Evolutionary conservation across 2,797 vertebrate genomes (phyloP), one percentile per base, ranked within the genome.

Genomic region (Leptatherina wallacei): DNA sequence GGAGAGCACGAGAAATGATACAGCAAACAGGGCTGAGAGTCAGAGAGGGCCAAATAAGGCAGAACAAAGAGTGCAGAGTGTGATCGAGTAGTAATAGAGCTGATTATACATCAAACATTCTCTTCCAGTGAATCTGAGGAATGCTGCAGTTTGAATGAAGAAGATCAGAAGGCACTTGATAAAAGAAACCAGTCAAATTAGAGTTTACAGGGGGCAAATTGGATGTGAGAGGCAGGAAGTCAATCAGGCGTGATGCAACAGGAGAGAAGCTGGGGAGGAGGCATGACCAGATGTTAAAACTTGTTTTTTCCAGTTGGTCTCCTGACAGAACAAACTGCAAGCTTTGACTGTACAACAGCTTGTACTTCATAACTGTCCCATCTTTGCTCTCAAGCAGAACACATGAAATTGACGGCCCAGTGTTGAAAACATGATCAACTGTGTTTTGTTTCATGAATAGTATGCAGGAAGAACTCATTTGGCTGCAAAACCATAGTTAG

Each of bases 31-130:
- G 9, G 57, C 24, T 13, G 51, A 30, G 67, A 27, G 40, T n/a
- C 2, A 6, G 65, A 24, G 40, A 61, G 51, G 20, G 63, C 65
- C 69, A 67, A 82, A 65, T 69, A 80, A 63, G 36, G 35, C 29
- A 6, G 71, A 74, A 58, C 11, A 69, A 54, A 35, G 54, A 12
- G 42, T 4, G 55, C 32, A 10, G 47, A 64, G 64, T 73, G 88
- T 89, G 90, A 86, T 81, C 0, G 3, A 51, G 49, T 0, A 10
- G 59, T 85, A 88, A 89, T 88, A 81, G 8, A 47, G 62, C 59
- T 40, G 78, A 87, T 90, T 89, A 80, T 63, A 75, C 74, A 52
- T 62, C 38, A 35, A 38, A 75, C 85, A 80, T 73, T 78, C 66
- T 55, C 30, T 3, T 27, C 30, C 59, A 42, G 10, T 13, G 65